Percentiles rank a stretch among this genome's conserved stretches.
phyloP scores from a whole-genome alignment of 2,888 invertebrate genomes.

The Bugula neritina region DNA sequence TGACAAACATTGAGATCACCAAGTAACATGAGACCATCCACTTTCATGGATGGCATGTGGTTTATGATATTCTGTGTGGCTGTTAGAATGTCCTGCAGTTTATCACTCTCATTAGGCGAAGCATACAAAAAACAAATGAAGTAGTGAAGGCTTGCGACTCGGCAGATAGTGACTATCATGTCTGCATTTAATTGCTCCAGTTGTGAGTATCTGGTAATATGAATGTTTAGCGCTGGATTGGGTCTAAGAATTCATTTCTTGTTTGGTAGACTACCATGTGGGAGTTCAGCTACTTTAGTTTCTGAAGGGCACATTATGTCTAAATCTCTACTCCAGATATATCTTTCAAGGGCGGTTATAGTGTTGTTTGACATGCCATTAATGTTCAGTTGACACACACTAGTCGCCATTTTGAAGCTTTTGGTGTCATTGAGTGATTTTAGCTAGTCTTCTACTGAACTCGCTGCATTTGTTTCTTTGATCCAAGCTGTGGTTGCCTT shows the following conservation, averaged over 20 bases:
- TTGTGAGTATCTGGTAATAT: background rate
- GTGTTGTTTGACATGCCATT: slow-evolving; percentile 16
- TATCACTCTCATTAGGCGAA: background rate
- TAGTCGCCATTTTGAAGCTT: slow-evolving; percentile 8
- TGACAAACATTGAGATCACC: slow-evolving; percentile 1
- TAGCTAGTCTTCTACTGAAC: slow-evolving; percentile 13
- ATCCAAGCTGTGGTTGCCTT: background rate
- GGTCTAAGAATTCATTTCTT: background rate
- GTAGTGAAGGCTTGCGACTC: background rate
- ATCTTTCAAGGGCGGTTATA: slow-evolving; percentile 3
- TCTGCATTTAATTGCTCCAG: slow-evolving; percentile 10
- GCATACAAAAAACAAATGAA: slow-evolving; percentile 5
- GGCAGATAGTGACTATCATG: background rate
- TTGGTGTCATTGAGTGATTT: background rate
- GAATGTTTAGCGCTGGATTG: background rate
- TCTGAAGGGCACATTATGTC: slow-evolving; percentile 17
- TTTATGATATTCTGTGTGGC: slow-evolving; percentile 7
- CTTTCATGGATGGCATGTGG: background rate
- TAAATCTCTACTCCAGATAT: slow-evolving; percentile 5
- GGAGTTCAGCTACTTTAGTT: background rate
- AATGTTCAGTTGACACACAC: slow-evolving; percentile 14
- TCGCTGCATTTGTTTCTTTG: slow-evolving; percentile 21
- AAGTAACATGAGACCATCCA: background rate
- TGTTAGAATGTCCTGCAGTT: slow-evolving; percentile 6
- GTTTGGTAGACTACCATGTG: background rate